Conservation (phyloP, 2,797 vertebrate genomes). For the Esox lucius region DNA sequence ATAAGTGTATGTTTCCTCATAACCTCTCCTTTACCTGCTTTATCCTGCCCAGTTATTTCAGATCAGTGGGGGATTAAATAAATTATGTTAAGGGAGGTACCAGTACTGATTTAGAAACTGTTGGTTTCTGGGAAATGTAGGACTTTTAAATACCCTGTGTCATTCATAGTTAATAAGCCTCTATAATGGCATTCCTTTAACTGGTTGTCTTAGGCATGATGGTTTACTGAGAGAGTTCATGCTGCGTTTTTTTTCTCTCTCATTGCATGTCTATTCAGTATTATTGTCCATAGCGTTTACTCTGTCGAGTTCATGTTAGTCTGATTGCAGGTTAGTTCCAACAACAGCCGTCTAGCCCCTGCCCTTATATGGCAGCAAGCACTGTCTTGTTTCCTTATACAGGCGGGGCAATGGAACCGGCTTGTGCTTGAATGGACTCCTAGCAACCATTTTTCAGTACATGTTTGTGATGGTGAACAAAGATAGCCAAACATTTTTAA, state of each 20-base stretch:
- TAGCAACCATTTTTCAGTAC: conserved; percentile 21
- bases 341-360: background rate
- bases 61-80: background rate
- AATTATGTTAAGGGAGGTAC: background rate
- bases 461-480: conserved; percentile 1
- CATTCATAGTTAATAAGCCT: background rate
- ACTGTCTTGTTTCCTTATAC: background rate
- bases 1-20: background rate
- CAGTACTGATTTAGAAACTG: background rate
- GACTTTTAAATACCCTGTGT: background rate
- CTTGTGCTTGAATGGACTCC: conserved; percentile 14
- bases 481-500: conserved; percentile 2
- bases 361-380: conserved; percentile 12
- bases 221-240: conserved; percentile 6
- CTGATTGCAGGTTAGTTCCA: conserved; percentile 18
- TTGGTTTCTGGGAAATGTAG: background rate
- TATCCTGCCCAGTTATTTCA: background rate
- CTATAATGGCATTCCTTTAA: background rate
- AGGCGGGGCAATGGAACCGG: background rate
- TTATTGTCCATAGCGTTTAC: conserved; percentile 37
- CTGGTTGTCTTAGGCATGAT: background rate
- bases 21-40: background rate
- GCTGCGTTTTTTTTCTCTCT: conserved; percentile 22
- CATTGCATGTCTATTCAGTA: conserved; percentile 40
- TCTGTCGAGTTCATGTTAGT: conserved; percentile 33